Percentiles rank a stretch among this genome's conserved stretches.
Conservation (phyloP, 2,797 vertebrate genomes). For the Dermochelys coriacea region DNA sequence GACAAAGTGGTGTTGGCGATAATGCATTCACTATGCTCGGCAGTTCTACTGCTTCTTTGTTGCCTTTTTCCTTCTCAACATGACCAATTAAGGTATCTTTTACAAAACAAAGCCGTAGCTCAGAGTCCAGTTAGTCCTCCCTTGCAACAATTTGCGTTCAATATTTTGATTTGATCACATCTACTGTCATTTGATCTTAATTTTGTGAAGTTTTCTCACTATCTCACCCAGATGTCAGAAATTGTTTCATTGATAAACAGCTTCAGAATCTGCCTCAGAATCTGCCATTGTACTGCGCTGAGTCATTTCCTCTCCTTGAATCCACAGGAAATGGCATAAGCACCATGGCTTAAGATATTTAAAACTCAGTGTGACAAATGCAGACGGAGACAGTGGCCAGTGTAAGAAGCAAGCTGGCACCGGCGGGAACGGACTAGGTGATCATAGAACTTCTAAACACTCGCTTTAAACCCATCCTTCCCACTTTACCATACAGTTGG, state of each 20-base stretch:
- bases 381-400: neutral
- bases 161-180: neutral
- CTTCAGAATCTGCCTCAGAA: neutral
- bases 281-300: neutral
- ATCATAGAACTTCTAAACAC: neutral
- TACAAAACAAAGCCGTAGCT: neutral
- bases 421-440: neutral
- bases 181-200: neutral
- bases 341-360: neutral
- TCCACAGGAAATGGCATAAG: neutral
- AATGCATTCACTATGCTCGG: neutral
- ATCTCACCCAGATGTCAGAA: neutral
- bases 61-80: neutral
- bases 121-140: neutral
- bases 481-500: neutral
- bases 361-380: neutral
- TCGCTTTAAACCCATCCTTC: neutral
- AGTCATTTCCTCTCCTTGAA: neutral
- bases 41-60: neutral
- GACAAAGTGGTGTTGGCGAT: neutral
- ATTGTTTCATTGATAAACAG: neutral
- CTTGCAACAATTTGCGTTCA: neutral
- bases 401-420: neutral
- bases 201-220: neutral
- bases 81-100: neutral